Evolutionary conservation across 2,797 vertebrate genomes (phyloP).

Genomic region (Sphenopsis melanotis): DNA sequence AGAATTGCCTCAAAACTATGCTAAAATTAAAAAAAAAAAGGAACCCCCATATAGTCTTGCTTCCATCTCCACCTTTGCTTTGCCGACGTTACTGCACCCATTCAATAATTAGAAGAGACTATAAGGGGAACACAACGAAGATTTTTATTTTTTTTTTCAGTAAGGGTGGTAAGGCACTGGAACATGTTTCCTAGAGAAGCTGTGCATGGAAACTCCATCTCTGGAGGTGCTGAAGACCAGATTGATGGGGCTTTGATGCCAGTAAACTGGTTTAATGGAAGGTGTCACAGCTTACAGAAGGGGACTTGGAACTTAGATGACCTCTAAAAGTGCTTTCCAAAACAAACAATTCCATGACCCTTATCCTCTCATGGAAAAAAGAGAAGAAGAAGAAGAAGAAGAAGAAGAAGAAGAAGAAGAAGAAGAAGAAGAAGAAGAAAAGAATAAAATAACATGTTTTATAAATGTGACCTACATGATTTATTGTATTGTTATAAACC

Average conservation of each 20-base stretch:
- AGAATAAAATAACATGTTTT: background rate
- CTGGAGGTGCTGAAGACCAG: background rate
- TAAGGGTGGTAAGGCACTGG: background rate
- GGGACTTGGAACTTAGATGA: background rate
- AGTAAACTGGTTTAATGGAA: background rate
- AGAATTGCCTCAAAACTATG: background rate
- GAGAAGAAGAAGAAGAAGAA: background rate
- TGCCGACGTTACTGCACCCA: background rate
- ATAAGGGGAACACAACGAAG: background rate
- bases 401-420: background rate
- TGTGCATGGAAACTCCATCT: background rate
- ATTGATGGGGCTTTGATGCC: background rate
- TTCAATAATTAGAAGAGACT: background rate
- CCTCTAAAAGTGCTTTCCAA: background rate
- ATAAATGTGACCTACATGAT: background rate
- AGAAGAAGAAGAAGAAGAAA: background rate
- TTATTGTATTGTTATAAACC: background rate
- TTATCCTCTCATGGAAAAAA: background rate
- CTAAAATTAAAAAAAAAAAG: background rate
- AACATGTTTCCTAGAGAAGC: background rate
- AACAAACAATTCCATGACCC: background rate
- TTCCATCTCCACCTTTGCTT: background rate
- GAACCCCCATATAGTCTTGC: background rate
- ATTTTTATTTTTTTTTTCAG: background rate
- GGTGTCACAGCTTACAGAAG: background rate